Evolutionary conservation across 2,113 vertebrate species (phyloP).

Genomic region (Sturnus vulgaris): DNA sequence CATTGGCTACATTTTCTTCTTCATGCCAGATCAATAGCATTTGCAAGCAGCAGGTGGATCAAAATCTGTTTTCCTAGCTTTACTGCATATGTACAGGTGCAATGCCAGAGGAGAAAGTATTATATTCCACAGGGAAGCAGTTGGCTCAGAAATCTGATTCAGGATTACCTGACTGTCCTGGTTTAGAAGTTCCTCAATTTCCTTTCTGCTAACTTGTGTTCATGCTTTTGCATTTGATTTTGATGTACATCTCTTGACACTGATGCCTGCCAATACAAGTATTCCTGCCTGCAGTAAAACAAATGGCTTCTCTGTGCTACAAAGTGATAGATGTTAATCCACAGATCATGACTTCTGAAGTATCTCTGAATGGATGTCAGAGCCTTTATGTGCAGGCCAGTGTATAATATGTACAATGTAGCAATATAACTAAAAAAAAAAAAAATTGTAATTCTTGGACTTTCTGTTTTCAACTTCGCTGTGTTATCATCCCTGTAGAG

Average conservation of each 20-base stretch:
- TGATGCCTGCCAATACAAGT: accelerated
- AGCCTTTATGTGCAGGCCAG: not conserved
- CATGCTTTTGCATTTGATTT: not conserved
- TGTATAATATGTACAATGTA: not conserved
- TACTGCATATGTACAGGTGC: not conserved
- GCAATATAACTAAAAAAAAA: not conserved
- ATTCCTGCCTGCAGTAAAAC: not conserved
- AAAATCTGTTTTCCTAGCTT: not conserved
- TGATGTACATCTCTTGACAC: not conserved
- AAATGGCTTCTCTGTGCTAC: not conserved
- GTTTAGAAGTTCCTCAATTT: not conserved
- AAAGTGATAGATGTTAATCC: not conserved
- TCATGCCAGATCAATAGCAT: not conserved
- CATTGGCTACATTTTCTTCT: not conserved
- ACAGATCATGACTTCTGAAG: not conserved
- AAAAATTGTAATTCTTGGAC: not conserved
- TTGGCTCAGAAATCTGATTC: not conserved
- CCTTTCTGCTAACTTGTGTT: not conserved
- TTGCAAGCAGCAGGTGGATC: not conserved
- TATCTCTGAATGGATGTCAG: not conserved
- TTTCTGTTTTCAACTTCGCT: not conserved
- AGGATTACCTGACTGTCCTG: not conserved
- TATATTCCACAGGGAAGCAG: not conserved
- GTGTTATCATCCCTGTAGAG: not conserved
- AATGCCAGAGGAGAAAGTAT: not conserved